A percentile compares a stretch with the other conserved stretches of the same genome.
phyloP scores from a whole-genome alignment of 2,113 vertebrate genomes.

The Picathartes gymnocephalus region DNA sequence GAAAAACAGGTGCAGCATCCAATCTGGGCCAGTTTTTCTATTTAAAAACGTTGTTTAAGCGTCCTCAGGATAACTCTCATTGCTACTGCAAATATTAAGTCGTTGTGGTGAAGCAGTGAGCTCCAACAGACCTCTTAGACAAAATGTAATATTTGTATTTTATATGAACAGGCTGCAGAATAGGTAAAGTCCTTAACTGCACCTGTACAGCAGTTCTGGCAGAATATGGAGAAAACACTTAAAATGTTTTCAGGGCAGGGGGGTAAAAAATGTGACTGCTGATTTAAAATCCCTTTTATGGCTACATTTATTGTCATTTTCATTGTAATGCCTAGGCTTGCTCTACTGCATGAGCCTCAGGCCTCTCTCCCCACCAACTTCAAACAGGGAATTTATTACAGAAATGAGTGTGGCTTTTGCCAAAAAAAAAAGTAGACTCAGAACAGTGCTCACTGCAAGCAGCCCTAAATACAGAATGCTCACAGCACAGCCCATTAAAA shows the following conservation, averaged over 20 bases:
- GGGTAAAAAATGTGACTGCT: neutral
- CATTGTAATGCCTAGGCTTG: constrained; percentile 7
- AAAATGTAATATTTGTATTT: neutral
- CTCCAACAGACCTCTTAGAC: neutral
- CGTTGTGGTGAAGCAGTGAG: neutral
- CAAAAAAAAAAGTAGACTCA: neutral
- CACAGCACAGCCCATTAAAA: neutral
- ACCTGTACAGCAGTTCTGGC: neutral
- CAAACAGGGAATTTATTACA: constrained; percentile 13
- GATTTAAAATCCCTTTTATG: constrained; percentile 22
- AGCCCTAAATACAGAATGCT: neutral
- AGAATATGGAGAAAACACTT: neutral
- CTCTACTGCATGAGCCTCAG: constrained; percentile 3
- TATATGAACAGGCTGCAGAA: neutral
- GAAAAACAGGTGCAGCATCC: neutral
- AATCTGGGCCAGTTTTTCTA: neutral
- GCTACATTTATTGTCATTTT: constrained; percentile 5
- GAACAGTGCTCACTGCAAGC: neutral
- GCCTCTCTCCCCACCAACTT: constrained; percentile 10
- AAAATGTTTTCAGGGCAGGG: neutral
- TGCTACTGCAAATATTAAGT: neutral
- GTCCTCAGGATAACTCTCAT: neutral
- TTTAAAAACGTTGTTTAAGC: neutral
- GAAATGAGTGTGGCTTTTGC: neutral
- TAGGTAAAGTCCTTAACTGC: neutral